Evolutionary conservation across 2,113 vertebrate species (phyloP).

Genomic region (Eclectus roratus): DNA sequence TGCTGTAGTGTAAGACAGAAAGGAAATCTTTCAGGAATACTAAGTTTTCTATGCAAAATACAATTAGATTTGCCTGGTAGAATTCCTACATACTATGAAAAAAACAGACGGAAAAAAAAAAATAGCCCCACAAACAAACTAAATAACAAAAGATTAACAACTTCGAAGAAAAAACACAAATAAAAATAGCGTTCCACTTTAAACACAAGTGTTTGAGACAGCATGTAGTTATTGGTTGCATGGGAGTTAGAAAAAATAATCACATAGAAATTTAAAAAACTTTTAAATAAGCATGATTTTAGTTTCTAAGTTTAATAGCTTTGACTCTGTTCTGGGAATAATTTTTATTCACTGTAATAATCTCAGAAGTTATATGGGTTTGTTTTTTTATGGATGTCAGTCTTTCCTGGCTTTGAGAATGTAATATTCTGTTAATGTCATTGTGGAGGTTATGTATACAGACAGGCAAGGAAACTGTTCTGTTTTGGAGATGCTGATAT

Average conservation of each 20-base stretch:
- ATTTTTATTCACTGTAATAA: neutral
- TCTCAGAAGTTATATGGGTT: neutral
- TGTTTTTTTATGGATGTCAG: neutral
- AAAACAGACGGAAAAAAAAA: too few species aligned
- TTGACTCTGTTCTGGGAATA: neutral
- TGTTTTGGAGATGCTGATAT: neutral
- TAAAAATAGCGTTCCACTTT: neutral
- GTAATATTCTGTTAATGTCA: neutral
- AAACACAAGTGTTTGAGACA: neutral
- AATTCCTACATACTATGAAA: too few species aligned
- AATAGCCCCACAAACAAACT: too few species aligned
- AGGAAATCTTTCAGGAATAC: too few species aligned
- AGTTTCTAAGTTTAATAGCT: neutral
- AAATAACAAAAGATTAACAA: too few species aligned
- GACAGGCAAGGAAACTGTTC: neutral
- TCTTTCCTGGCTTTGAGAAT: neutral
- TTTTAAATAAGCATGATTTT: neutral
- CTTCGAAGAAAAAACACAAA: neutral
- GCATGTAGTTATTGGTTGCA: neutral
- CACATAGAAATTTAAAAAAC: neutral
- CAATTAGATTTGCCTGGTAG: too few species aligned
- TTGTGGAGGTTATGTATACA: neutral
- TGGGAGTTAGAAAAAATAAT: neutral
- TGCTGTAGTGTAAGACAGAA: too few species aligned
- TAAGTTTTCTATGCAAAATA: too few species aligned